These are phyloP conservation scores for Rhopalosiphum maidis DNA, from an alignment of 1,140 invertebrate genomes.

Conservation along the genomic window DNA sequence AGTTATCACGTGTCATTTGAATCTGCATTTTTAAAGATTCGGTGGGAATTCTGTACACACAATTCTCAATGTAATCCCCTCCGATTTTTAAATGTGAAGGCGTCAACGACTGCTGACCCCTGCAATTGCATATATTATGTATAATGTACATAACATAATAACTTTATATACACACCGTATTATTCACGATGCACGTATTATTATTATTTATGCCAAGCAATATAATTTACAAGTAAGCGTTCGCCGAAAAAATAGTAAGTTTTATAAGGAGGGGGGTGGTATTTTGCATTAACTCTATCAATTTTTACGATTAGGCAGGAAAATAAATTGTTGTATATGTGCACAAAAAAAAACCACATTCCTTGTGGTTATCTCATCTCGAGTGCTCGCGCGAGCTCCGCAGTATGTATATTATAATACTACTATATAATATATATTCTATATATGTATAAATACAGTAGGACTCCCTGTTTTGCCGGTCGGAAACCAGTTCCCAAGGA, in stretches of 20 bases:
- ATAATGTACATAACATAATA: background rate
- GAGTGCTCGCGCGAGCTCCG: background rate
- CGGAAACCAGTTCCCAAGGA: conserved; percentile 53
- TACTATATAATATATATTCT: background rate
- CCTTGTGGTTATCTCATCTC: conserved; percentile 53
- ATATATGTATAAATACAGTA: conserved; percentile 21
- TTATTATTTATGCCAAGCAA: background rate
- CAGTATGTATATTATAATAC: background rate
- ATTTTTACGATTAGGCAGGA: conserved; percentile 43
- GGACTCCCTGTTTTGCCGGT: conserved; percentile 42
- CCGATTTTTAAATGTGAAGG: background rate
- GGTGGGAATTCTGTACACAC: background rate
- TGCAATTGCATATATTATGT: background rate
- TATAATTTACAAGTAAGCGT: background rate
- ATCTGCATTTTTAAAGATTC: background rate
- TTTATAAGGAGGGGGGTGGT: background rate
- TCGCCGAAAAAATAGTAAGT: background rate
- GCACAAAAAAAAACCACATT: conserved; percentile 53
- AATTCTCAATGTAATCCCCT: background rate
- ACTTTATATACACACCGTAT: background rate
- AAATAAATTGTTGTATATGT: conserved; percentile 33
- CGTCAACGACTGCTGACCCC: background rate
- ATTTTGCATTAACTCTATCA: background rate
- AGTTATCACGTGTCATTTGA: background rate
- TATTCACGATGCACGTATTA: background rate